Conservation (phyloP, 2,113 vertebrate species). For the Chinchilla lanigera region DNA sequence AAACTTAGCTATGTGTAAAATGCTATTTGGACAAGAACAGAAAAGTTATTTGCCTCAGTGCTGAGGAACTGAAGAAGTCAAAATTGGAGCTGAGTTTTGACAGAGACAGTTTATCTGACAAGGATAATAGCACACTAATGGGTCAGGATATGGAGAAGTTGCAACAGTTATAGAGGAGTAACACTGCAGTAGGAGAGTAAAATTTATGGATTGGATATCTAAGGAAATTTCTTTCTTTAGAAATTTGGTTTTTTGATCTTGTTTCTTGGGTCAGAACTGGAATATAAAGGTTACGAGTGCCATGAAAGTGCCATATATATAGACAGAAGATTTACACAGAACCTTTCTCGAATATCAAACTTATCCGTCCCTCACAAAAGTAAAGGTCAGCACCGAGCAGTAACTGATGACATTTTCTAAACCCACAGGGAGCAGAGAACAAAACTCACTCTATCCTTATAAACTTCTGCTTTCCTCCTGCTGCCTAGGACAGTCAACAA, state of each 20-base stretch:
- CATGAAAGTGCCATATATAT: neutral
- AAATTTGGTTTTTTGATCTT: no score
- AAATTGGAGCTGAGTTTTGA: neutral
- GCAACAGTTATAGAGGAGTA: neutral
- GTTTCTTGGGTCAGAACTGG: neutral
- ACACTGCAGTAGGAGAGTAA: constrained; percentile 29
- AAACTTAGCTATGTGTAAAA: neutral
- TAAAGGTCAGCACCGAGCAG: neutral
- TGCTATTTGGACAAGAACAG: neutral
- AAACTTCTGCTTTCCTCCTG: neutral
- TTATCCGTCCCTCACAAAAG: neutral
- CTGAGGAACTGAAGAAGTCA: neutral
- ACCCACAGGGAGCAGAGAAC: neutral
- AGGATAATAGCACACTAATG: neutral
- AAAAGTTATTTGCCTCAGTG: neutral
- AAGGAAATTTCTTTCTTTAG: neutral
- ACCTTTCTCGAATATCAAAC: neutral
- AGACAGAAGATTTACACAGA: neutral
- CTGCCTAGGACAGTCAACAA: neutral
- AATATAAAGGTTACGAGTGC: neutral
- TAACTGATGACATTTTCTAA: constrained; percentile 10
- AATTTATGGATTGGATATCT: neutral
- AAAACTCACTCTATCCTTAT: neutral
- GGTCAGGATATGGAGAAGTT: neutral
- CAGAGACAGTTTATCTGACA: neutral